phyloP scores from a whole-genome alignment of 2,888 invertebrate species.

The Callosobruchus maculatus region DNA sequence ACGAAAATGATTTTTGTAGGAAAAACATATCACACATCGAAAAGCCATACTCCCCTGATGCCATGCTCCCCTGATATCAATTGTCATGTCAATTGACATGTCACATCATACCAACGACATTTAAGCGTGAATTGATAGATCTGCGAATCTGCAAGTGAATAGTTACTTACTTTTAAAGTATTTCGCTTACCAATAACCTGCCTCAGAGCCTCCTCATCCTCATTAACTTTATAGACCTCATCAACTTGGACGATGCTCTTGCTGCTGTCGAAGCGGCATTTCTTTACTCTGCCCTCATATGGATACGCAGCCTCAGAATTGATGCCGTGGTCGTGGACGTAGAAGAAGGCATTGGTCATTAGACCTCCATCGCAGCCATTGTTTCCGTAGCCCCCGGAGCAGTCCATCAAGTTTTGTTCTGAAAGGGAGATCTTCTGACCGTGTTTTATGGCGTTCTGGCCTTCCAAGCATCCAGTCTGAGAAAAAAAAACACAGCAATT shows the following conservation, averaged over 20 bases:
- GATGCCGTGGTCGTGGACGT: constrained; percentile 74
- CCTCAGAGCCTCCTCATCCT: neutral
- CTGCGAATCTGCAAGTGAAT: too few species aligned
- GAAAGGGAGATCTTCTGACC: constrained; percentile 78
- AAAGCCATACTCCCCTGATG: too few species aligned
- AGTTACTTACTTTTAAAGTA: too few species aligned
- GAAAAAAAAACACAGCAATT: neutral
- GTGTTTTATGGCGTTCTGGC: constrained; percentile 77
- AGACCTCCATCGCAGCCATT: constrained; percentile 80
- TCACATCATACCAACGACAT: too few species aligned
- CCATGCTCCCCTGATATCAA: too few species aligned
- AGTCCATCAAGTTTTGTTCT: constrained; percentile 78
- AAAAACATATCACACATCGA: too few species aligned
- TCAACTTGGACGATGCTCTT: neutral
- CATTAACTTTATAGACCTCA: neutral
- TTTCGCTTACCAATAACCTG: neutral
- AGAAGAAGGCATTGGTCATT: constrained; percentile 73
- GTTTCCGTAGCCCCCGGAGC: constrained; percentile 64
- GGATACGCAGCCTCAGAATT: constrained; percentile 82
- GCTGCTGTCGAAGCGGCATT: constrained; percentile 2
- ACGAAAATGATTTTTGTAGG: too few species aligned
- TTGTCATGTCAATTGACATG: too few species aligned
- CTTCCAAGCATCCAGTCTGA: constrained; percentile 84
- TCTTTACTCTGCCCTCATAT: constrained; percentile 49
- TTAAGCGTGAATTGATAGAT: too few species aligned